Evolutionary conservation across 2,797 vertebrate genomes (phyloP), one percentile per base, ranked within the genome.

Genomic region (Muscicapa comitata): DNA sequence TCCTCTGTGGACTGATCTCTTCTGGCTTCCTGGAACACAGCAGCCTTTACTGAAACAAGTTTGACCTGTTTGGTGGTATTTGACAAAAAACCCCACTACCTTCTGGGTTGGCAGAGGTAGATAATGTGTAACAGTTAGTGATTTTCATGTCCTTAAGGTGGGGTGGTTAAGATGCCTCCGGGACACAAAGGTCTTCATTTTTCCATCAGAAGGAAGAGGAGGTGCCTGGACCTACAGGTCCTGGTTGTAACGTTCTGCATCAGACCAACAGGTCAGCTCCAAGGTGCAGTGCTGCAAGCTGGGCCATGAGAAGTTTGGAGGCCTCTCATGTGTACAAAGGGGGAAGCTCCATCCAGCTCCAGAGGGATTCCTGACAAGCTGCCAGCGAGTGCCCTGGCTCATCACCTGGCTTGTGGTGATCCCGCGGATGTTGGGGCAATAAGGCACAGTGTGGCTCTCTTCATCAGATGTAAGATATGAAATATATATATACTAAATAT

Each of bases 401-500:
- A 19, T 3, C 51, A 38, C 33, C 33, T 72, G 68, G 68, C 61
- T 84, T 42, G 8, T n/a, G 72, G 55, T 45, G 65, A 35, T 86
- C 79, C 89, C 63, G 11, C 85, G 86, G 93, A 82, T 83, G 80
- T 16, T 91, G 63, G 93, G 94, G 97, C 94, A 96, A 21, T 91
- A 94, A 93, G 94, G 91, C 95, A 86, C n/a, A 4, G 95, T 77
- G 95, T 91, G 93, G 93, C 97, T 96, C 96, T 94, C 90, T 96
- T 95, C 85, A 67, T 96, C 79, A 59, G 90, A 80, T 97, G 93
- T 98, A 96, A 97, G 68, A 95, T 97, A 96, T 57, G 93, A 95
- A 95, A 87, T 94, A 95, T 82, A 96, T 83, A 96, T 86, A 93
- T 94, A 58, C 93, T 97, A 90, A 94, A 92, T 88, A 78, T 77